phyloP scores from a whole-genome alignment of 2,797 vertebrate genomes.

The Hippopotamyrus pictus region DNA sequence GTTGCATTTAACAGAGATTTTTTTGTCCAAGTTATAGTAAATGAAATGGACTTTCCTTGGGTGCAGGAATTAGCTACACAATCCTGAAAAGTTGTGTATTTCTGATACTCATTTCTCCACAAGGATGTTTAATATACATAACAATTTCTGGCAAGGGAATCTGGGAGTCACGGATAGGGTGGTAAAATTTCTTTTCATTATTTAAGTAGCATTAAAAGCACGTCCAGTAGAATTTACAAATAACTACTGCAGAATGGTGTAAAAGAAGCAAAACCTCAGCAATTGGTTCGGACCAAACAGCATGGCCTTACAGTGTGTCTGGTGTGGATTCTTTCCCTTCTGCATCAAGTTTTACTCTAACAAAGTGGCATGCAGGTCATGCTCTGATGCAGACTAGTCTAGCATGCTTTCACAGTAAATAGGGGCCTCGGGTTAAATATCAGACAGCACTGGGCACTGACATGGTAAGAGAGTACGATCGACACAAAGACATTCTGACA shows the following conservation, averaged over 20 bases:
- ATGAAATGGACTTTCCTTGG: background rate
- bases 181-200: background rate
- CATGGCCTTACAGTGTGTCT: background rate
- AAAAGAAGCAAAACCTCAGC: background rate
- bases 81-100: background rate
- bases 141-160: background rate
- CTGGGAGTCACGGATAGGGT: background rate
- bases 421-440: constrained; percentile 23
- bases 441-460: constrained; percentile 31
- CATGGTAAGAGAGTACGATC: constrained; percentile 28
- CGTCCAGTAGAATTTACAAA: background rate
- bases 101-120: background rate
- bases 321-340: constrained; percentile 15
- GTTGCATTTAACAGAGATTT: background rate
- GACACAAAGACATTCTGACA: constrained; percentile 42
- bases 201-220: background rate
- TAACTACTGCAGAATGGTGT: background rate
- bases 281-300: background rate
- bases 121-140: background rate
- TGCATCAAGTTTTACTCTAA: constrained; percentile 26
- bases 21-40: background rate
- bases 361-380: constrained; percentile 52
- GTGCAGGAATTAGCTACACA: background rate
- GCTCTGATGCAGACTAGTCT: constrained; percentile 54
- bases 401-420: constrained; percentile 46